A percentile compares a stretch with the other conserved stretches of the same genome.
Conservation (phyloP, 2,888 invertebrate species). For the Pseudoips prasinana region DNA sequence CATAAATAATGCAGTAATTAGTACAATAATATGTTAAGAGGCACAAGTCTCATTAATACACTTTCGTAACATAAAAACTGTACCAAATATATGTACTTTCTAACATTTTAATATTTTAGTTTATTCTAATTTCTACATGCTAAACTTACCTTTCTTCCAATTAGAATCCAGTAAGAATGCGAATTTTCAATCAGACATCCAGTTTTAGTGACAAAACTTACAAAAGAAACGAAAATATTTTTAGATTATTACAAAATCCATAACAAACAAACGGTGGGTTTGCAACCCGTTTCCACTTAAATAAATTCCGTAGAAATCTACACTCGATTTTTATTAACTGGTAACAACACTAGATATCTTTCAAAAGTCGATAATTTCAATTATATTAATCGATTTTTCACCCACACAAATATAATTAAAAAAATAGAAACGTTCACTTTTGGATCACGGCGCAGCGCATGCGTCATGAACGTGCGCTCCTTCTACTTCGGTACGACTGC, state of each 20-base stretch:
- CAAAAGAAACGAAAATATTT: slow-evolving; percentile 31
- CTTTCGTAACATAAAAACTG: slow-evolving; percentile 19
- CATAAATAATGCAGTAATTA: slow-evolving; percentile 13
- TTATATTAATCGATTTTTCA: slow-evolving; percentile 15
- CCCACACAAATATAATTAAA: too few species aligned
- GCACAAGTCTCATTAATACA: slow-evolving; percentile 16
- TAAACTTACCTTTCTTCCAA: slow-evolving; percentile 46
- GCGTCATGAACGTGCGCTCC: slow-evolving; percentile 42
- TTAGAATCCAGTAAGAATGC: slow-evolving; percentile 44
- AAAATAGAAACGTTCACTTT: slow-evolving; percentile 40
- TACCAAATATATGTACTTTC: slow-evolving; percentile 25
- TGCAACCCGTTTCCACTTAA: slow-evolving; percentile 43
- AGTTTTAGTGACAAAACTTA: slow-evolving; percentile 18
- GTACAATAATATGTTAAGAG: slow-evolving; percentile 7
- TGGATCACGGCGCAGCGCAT: slow-evolving; percentile 43
- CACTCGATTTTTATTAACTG: slow-evolving; percentile 24
- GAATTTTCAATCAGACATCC: slow-evolving; percentile 14
- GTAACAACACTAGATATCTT: slow-evolving; percentile 20
- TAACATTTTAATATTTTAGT: slow-evolving; percentile 3
- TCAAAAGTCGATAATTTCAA: slow-evolving; percentile 15
- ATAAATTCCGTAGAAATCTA: slow-evolving; percentile 39
- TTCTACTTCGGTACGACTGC: slow-evolving; percentile 46
- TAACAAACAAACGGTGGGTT: slow-evolving; percentile 34
- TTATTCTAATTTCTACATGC: slow-evolving; percentile 6
- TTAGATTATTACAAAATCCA: slow-evolving; percentile 52